These are phyloP conservation scores for Spodoptera litura DNA, from an alignment of 1,140 invertebrate species.

Conservation along the genomic window DNA sequence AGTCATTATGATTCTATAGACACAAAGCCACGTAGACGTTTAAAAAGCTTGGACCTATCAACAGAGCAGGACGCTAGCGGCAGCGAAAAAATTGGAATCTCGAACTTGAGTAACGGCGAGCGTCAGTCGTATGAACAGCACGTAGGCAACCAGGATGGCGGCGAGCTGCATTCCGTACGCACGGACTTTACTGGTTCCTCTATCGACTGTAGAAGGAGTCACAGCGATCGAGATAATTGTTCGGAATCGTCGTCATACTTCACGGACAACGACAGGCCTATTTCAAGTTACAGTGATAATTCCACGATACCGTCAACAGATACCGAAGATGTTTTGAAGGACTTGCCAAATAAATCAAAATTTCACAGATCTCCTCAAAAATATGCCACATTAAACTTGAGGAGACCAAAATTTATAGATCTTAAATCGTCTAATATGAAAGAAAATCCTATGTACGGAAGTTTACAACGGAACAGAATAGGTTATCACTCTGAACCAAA, in stretches of 20 bases:
- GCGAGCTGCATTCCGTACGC: conserved; percentile 80
- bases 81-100: conserved; percentile 71
- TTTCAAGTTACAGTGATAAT: conserved; percentile 84
- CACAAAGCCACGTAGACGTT: conserved; percentile 78
- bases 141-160: conserved; percentile 70
- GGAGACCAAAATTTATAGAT: conserved; percentile 84
- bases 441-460: conserved; percentile 81
- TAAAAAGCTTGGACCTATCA: conserved; percentile 75
- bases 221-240: conserved; percentile 82
- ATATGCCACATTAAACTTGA: conserved; percentile 81
- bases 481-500: conserved; percentile 85
- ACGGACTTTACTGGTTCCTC: conserved; percentile 78
- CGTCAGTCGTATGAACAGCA: conserved; percentile 71
- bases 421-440: conserved; percentile 68
- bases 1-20: conserved; percentile 84
- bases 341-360: conserved; percentile 82
- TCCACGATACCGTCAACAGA: conserved; percentile 84
- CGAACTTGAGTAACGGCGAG: conserved; percentile 77
- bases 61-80: conserved; percentile 65
- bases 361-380: conserved; percentile 84
- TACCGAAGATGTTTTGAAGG: conserved; percentile 82
- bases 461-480: conserved; percentile 79
- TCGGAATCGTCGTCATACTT: conserved; percentile 83
- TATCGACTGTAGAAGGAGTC: conserved; percentile 78
- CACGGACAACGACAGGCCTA: conserved; percentile 82